These are phyloP conservation scores for Montifringilla adamsi DNA, from an alignment of 2,113 vertebrate genomes.

Conservation along the genomic window DNA sequence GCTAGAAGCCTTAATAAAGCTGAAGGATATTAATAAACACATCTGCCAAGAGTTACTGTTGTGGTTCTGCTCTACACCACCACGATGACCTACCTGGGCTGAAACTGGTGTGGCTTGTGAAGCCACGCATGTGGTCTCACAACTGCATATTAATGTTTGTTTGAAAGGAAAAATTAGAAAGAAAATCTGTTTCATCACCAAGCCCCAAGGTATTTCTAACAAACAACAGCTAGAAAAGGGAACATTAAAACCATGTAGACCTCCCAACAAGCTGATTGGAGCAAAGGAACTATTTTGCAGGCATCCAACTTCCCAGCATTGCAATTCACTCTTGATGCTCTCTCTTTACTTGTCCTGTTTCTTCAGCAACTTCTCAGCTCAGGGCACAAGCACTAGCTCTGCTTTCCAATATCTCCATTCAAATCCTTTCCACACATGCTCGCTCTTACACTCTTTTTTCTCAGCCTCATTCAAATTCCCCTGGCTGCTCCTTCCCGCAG, in stretches of 20 bases:
- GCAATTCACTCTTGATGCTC: neutral
- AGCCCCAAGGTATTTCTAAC: neutral
- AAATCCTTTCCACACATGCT: neutral
- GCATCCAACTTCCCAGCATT: neutral
- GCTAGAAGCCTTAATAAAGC: neutral
- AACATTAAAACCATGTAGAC: neutral
- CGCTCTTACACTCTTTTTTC: neutral
- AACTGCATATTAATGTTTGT: neutral
- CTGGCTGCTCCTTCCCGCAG: neutral
- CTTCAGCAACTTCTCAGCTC: neutral
- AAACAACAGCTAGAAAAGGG: neutral
- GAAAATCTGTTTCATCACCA: neutral
- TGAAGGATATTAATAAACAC: neutral
- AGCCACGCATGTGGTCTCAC: neutral
- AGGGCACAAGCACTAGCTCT: neutral
- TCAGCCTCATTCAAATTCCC: slow-evolving; percentile 12
- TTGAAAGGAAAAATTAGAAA: neutral
- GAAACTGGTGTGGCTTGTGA: neutral
- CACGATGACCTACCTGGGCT: neutral
- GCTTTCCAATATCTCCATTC: neutral
- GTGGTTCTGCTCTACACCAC: neutral
- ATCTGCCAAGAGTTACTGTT: neutral
- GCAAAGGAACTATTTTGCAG: neutral
- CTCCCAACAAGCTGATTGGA: neutral
- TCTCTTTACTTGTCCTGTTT: neutral